Percentiles rank a stretch among this genome's conserved stretches.
phyloP scores from a whole-genome alignment of 2,113 vertebrate genomes.

The Nannospalax galili region DNA sequence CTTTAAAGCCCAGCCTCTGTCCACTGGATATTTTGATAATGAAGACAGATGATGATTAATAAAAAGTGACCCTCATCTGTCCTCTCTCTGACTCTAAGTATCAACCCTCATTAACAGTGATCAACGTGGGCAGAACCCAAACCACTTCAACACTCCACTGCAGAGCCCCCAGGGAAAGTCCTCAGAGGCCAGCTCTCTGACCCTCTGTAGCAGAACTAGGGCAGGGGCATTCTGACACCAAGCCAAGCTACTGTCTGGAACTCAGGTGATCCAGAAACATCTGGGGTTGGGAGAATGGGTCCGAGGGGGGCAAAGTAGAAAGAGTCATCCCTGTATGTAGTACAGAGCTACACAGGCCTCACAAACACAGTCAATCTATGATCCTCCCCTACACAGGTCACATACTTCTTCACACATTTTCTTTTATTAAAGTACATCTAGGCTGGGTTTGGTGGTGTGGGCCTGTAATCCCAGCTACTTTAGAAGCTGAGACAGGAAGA shows the following conservation, averaged over 20 bases:
- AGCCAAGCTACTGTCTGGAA: neutral
- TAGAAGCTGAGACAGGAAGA: neutral
- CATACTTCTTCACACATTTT: neutral
- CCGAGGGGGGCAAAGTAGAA: neutral
- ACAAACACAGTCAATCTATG: too few relatives aligned
- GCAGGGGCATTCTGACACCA: neutral
- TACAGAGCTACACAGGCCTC: neutral
- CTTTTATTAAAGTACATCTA: neutral
- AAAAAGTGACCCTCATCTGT: conserved; percentile 61
- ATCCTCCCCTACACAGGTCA: neutral
- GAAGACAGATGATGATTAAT: conserved; percentile 69
- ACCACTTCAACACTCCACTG: neutral
- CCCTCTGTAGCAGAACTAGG: neutral
- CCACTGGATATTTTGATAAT: conserved; percentile 67
- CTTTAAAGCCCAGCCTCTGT: conserved; percentile 49
- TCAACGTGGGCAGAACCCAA: conserved; percentile 61
- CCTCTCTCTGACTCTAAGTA: conserved; percentile 74
- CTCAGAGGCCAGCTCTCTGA: neutral
- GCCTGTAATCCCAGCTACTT: neutral
- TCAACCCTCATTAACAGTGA: conserved; percentile 71
- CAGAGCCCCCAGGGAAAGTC: neutral
- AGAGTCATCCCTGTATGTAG: accelerated
- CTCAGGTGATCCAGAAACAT: neutral
- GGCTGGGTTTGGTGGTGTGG: neutral
- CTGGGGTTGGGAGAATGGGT: neutral